Evolutionary conservation across 2,797 vertebrate species (phyloP), one percentile per base, ranked within the genome.

Genomic region (Labeo calbasu): DNA sequence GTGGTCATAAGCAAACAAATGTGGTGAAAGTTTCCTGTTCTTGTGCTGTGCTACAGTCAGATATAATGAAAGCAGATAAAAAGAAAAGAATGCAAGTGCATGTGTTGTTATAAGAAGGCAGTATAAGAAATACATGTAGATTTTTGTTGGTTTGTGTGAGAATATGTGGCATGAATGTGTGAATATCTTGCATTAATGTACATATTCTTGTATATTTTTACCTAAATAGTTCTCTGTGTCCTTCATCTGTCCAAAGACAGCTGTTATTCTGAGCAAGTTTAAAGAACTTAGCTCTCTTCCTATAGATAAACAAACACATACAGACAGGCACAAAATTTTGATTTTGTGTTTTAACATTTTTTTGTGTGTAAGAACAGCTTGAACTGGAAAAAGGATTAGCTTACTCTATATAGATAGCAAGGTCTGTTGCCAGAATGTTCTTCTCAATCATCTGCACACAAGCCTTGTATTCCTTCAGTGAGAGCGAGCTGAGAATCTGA

Each of bases 351-450:
- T 48, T 23, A 51, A 50, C 0, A 17, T 75, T 21, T 78, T 61
- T 72, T 28, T 36, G 15, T 63, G 57, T 72, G 28, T 17, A 32
- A 32, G 3, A 32, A 59, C 9, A 48, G 14, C 2, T 51, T 36
- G 40, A 77, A 23, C 10, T 50, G 46, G 23, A 75, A 77, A 4
- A 61, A 59, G 0, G 32, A 25, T 57, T 17, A 19, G 82, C 81
- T 13, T 89, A 92, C 91, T 92, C 73, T 88, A 92, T 87, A 81
- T 91, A 92, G 87, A 92, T 76, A 0, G 86, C 79, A 73, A 93
- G 86, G 82, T 92, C 89, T 46, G 91, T 92, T 59, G 92, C 88
- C 23, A 93, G 89, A 84, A 92, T 92, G 46, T 91, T 91, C 79
- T 91, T 91, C 88, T 93, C 89, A 82, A 92, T 89, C 91, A 91